Conservation (phyloP, 2,113 vertebrate species). For the Phainopepla nitens region DNA sequence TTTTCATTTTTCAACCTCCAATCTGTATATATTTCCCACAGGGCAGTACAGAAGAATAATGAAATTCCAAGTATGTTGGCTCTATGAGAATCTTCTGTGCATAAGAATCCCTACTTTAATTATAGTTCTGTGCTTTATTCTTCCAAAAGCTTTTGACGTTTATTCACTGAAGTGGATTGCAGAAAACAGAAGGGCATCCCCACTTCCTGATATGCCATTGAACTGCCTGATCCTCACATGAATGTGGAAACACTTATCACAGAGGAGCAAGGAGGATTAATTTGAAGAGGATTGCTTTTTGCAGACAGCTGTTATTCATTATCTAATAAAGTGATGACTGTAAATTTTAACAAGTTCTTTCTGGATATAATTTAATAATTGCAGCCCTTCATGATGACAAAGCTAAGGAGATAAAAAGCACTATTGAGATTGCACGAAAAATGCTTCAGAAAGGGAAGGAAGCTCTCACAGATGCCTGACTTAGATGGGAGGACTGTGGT, state of each 20-base stretch:
- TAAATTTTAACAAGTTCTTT: slow-evolving; percentile 47
- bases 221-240: slow-evolving; percentile 17
- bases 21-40: background rate
- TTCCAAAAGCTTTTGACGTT: slow-evolving; percentile 43
- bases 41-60: slow-evolving; percentile 15
- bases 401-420: slow-evolving; percentile 32
- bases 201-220: slow-evolving; percentile 6
- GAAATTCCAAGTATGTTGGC: slow-evolving; percentile 1
- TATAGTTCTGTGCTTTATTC: slow-evolving; percentile 23
- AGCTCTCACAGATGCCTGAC: background rate
- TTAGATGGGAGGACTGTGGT: background rate
- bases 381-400: slow-evolving; percentile 26
- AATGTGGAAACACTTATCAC: slow-evolving; percentile 37
- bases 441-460: background rate
- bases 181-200: slow-evolving; percentile 27
- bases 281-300: slow-evolving; percentile 35
- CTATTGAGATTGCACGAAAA: background rate
- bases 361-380: slow-evolving; percentile 64
- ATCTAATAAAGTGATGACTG: slow-evolving; percentile 57
- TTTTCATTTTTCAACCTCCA: slow-evolving; percentile 7
- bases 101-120: slow-evolving; percentile 31
- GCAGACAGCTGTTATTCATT: slow-evolving; percentile 63
- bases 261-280: slow-evolving; percentile 47
- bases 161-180: slow-evolving; percentile 23
- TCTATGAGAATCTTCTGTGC: background rate